Evolutionary conservation across 2,113 vertebrate species (phyloP).

Genomic region (Aplodontia rufa): DNA sequence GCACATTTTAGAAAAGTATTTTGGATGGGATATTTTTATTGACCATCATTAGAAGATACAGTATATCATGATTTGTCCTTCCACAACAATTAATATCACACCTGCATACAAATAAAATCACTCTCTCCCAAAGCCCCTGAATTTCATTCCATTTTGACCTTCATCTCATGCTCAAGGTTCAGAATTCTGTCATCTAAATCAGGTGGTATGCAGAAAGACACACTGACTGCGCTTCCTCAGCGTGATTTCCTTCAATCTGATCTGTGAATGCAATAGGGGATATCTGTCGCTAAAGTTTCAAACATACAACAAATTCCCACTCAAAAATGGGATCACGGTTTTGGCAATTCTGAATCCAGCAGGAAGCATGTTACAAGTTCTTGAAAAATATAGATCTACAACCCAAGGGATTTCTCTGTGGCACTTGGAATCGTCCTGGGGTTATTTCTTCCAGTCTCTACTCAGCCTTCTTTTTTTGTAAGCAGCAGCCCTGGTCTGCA

Average conservation of each 20-base stretch:
- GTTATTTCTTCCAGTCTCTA: background rate
- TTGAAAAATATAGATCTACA: background rate
- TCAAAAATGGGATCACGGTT: background rate
- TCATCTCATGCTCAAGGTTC: background rate
- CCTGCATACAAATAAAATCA: background rate
- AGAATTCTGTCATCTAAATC: background rate
- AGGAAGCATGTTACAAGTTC: background rate
- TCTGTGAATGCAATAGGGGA: background rate
- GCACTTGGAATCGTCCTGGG: background rate
- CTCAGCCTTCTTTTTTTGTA: background rate
- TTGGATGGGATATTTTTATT: background rate
- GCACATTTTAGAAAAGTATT: background rate
- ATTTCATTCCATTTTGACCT: background rate
- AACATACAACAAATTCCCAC: background rate
- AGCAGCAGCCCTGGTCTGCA: background rate
- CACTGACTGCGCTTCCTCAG: background rate
- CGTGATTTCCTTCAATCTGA: background rate
- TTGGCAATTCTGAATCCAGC: background rate
- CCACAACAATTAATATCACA: background rate
- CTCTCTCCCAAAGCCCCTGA: background rate
- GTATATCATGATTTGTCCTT: rapidly evolving
- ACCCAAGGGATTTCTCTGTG: background rate
- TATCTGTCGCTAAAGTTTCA: background rate
- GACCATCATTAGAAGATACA: background rate
- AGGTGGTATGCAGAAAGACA: background rate